A percentile compares a stretch with the other conserved stretches of the same genome.
phyloP scores from a whole-genome alignment of 2,797 vertebrate species.

The Monodelphis domestica region DNA sequence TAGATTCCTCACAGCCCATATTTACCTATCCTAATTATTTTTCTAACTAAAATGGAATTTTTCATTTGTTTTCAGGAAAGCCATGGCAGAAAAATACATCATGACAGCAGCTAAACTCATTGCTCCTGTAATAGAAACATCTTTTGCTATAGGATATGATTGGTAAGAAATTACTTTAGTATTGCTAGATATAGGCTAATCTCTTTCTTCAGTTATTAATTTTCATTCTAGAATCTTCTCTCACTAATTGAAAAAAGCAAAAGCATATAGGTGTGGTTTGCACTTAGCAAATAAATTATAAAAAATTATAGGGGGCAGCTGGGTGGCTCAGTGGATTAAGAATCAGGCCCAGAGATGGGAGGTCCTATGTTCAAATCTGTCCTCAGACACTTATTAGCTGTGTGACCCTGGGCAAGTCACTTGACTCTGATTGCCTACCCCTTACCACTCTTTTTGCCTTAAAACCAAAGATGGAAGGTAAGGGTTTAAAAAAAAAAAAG shows the following conservation, averaged over 20 bases:
- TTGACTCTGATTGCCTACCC: too few species aligned
- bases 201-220: slow-evolving; percentile 26
- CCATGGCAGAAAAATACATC: slow-evolving; percentile 95
- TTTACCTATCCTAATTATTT: background rate
- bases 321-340: too few species aligned
- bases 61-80: slow-evolving; percentile 87
- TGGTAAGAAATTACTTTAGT: slow-evolving; percentile 86
- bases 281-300: background rate
- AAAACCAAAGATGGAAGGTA: too few species aligned
- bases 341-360: too few species aligned
- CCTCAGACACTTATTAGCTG: too few species aligned
- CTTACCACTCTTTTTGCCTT: too few species aligned
- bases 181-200: background rate
- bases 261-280: background rate
- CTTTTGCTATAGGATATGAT: slow-evolving; percentile 96
- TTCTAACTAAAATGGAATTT: slow-evolving; percentile 36
- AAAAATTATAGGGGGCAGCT: too few species aligned
- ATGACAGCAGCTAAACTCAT: slow-evolving; percentile 98
- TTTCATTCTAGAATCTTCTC: slow-evolving; percentile 25
- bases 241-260: background rate
- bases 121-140: slow-evolving; percentile 93
- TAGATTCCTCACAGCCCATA: background rate
- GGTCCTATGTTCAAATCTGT: too few species aligned
- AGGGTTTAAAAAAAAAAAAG: too few species aligned
- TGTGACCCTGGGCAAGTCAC: too few species aligned